phyloP scores from a whole-genome alignment of 92 coral and sea anemone genomes.

The Phenganax stokvisi region DNA sequence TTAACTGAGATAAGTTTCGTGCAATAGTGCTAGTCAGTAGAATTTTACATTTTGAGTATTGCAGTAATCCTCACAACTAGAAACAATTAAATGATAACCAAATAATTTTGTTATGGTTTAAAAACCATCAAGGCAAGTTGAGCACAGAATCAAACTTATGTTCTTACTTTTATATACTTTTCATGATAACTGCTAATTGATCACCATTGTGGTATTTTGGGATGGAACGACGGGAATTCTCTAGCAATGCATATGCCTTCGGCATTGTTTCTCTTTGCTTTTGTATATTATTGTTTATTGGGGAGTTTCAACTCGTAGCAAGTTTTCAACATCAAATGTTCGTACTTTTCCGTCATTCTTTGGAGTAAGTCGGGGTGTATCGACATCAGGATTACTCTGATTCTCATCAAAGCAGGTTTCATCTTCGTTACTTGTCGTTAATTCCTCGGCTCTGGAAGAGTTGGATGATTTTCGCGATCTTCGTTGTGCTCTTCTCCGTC shows the following conservation, averaged over 20 bases:
- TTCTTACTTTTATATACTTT: too few relatives aligned
- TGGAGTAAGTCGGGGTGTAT: neutral
- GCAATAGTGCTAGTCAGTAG: too few relatives aligned
- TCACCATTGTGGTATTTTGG: too few relatives aligned
- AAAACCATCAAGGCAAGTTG: too few relatives aligned
- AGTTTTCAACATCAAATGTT: slow-evolving; percentile 39
- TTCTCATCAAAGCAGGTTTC: neutral
- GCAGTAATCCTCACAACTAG: too few relatives aligned
- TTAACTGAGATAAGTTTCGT: too few relatives aligned
- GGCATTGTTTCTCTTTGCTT: neutral
- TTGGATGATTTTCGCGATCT: slow-evolving; percentile 33
- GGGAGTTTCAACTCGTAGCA: slow-evolving; percentile 24
- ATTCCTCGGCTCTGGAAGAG: neutral
- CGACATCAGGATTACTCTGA: neutral
- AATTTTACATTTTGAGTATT: too few relatives aligned
- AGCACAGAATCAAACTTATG: too few relatives aligned
- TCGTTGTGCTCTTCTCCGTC: slow-evolving; percentile 49
- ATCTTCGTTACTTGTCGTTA: neutral
- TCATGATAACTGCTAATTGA: too few relatives aligned
- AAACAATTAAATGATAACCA: too few relatives aligned
- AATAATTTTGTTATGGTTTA: too few relatives aligned
- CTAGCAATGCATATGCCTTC: neutral
- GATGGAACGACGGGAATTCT: neutral
- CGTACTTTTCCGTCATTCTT: slow-evolving; percentile 17
- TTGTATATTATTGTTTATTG: neutral